Conservation (phyloP, 2,888 invertebrate genomes). For the Belgica antarctica region DNA sequence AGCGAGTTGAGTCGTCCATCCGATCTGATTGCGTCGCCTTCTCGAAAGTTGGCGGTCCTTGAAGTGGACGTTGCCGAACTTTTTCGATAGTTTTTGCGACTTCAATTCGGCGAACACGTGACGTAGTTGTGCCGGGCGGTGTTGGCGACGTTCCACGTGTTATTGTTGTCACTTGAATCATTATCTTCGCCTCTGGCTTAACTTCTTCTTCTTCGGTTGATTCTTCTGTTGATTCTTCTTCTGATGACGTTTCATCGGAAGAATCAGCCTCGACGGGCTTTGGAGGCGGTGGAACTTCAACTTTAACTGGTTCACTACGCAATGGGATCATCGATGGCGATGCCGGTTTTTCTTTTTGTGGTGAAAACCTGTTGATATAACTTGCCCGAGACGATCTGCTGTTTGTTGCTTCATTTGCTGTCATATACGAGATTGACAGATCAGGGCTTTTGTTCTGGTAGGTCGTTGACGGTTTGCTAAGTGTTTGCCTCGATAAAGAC, state of each 20-base stretch:
- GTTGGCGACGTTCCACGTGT: constrained; percentile 79
- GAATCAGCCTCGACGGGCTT: constrained; percentile 48
- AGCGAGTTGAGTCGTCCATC: constrained; percentile 66
- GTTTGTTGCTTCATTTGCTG: constrained; percentile 53
- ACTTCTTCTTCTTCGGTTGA: constrained; percentile 45
- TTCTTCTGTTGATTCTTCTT: constrained; percentile 46
- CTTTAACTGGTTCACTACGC: constrained; percentile 46
- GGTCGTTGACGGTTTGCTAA: constrained; percentile 27
- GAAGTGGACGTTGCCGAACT: constrained; percentile 62
- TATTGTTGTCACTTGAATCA: constrained; percentile 62
- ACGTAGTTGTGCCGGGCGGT: constrained; percentile 59
- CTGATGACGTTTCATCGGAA: constrained; percentile 46
- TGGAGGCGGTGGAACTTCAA: constrained; percentile 33
- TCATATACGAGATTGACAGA: constrained; percentile 50
- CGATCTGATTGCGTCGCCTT: constrained; percentile 73
- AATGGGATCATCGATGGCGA: constrained; percentile 50
- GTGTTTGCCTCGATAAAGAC: too few species aligned
- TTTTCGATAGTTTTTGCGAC: constrained; percentile 71
- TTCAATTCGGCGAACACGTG: constrained; percentile 66
- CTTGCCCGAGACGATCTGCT: constrained; percentile 48
- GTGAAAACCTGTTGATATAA: constrained; percentile 31
- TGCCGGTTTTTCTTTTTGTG: constrained; percentile 7
- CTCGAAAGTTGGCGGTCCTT: constrained; percentile 61
- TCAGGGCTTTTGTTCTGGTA: neutral
- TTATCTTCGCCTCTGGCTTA: constrained; percentile 49